Evolutionary conservation across 2,888 invertebrate species (phyloP).

Genomic region (Limenitis arthemis): DNA sequence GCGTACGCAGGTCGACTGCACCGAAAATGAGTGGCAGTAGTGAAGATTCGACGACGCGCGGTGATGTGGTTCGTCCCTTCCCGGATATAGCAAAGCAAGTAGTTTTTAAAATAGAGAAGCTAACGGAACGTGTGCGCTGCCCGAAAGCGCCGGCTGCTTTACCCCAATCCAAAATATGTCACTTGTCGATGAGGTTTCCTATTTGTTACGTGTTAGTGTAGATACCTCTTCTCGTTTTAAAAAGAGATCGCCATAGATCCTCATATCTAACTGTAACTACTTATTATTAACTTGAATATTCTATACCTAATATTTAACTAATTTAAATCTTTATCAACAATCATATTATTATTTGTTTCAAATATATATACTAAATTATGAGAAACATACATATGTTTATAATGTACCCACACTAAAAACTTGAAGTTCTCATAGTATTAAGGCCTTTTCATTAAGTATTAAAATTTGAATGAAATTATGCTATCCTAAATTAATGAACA

Average conservation of each 20-base stretch:
- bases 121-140: conserved; percentile 67
- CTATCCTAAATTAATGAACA: conserved; percentile 8
- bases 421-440: neutral
- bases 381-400: neutral
- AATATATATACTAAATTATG: too few species aligned
- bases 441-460: neutral
- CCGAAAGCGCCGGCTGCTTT: conserved; percentile 67
- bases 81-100: conserved; percentile 67
- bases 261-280: neutral
- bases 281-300: neutral
- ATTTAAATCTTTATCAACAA: too few species aligned
- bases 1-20: conserved; percentile 70
- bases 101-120: conserved; percentile 70
- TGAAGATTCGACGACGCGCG: conserved; percentile 41
- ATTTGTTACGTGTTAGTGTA: neutral
- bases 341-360: too few species aligned
- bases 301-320: too few species aligned
- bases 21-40: conserved; percentile 60
- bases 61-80: conserved; percentile 62
- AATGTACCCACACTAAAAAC: neutral
- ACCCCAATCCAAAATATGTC: conserved; percentile 65
- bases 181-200: conserved; percentile 43
- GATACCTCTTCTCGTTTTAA: conserved; percentile 4
- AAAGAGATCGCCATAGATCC: conserved; percentile 11
- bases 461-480: conserved; percentile 7